Evolutionary conservation across 2,797 vertebrate species (phyloP), one percentile per base, ranked within the genome.

Genomic region (Anniella stebbinsi): DNA sequence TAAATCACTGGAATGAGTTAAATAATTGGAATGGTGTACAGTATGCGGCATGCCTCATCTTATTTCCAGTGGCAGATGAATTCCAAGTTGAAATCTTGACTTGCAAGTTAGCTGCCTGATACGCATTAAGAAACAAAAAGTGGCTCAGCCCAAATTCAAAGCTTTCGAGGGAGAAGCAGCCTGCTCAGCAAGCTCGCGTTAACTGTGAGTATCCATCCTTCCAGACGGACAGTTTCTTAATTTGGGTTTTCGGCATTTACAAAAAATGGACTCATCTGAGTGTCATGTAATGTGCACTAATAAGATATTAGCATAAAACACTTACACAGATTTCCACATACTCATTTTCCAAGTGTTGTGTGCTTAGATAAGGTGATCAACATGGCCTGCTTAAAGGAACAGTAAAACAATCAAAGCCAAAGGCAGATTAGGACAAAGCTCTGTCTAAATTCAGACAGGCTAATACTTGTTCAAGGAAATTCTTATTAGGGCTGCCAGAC

Each of bases 361-460:
- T 60, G 45, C 45, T 89, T 84, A 78, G 63, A 11, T 69, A 84
- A 84, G 23, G 51, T 2, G 60, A 89, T 84, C 51, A 78, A 23
- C 6, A 1, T 69, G 45, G 41, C 12, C 36, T 30, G 72, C 51
- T 60, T 25, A 51, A 87, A 36, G 33, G 21, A 33, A 80, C 9
- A 36, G 66, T 13, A 73, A 80, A 86, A 80, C 38, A 38, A 73
- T 63, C 17, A 41, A 81, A 87, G 67, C 23, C 9, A 51, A 73
- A 86, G 33, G 51, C 30, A 72, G 57, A 86, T 72, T 66, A 75
- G n/a, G 54, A 73, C 77, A 76, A 83, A 77, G 45, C 41, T 63
- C 72, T 87, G 92, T 92, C 92, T 87, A 93, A 96, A 93, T 83
- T 89, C 83, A 77, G 92, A 91, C 77, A 76, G 45, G 28, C 54